Evolutionary conservation across 2,888 invertebrate genomes (phyloP).

Genomic region (Callimorpha dominula): DNA sequence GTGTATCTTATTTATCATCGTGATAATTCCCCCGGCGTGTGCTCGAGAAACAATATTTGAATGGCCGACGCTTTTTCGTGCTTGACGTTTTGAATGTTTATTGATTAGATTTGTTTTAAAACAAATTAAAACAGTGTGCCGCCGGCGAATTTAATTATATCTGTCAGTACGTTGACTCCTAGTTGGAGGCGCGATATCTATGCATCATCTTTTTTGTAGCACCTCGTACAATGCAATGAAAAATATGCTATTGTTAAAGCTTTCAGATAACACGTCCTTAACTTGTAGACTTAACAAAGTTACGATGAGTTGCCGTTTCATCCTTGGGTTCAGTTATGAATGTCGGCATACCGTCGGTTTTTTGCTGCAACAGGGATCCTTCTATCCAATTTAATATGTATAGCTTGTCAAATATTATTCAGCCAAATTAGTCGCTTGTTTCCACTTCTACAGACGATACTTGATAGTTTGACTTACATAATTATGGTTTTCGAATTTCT

Average conservation of each 20-base stretch:
- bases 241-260: slow-evolving; percentile 77
- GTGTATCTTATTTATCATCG: slow-evolving; percentile 84
- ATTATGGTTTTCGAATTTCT: slow-evolving; percentile 61
- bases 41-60: slow-evolving; percentile 80
- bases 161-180: slow-evolving; percentile 65
- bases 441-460: slow-evolving; percentile 65
- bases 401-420: slow-evolving; percentile 79
- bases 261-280: slow-evolving; percentile 72
- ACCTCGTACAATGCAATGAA: slow-evolving; percentile 66
- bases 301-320: slow-evolving; percentile 74
- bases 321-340: slow-evolving; percentile 62
- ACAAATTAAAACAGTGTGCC: slow-evolving; percentile 75
- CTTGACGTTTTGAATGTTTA: slow-evolving; percentile 75
- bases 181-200: slow-evolving; percentile 65
- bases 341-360: slow-evolving; percentile 63
- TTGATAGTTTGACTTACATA: slow-evolving; percentile 73
- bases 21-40: slow-evolving; percentile 79
- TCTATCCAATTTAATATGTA: slow-evolving; percentile 78
- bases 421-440: slow-evolving; percentile 44
- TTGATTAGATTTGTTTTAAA: slow-evolving; percentile 79
- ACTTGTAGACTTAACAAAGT: slow-evolving; percentile 74
- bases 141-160: slow-evolving; percentile 76
- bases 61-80: slow-evolving; percentile 68
- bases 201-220: slow-evolving; percentile 69
- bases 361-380: slow-evolving; percentile 66